phyloP scores from a whole-genome alignment of 1,140 invertebrate species.

The Tachypleus tridentatus region DNA sequence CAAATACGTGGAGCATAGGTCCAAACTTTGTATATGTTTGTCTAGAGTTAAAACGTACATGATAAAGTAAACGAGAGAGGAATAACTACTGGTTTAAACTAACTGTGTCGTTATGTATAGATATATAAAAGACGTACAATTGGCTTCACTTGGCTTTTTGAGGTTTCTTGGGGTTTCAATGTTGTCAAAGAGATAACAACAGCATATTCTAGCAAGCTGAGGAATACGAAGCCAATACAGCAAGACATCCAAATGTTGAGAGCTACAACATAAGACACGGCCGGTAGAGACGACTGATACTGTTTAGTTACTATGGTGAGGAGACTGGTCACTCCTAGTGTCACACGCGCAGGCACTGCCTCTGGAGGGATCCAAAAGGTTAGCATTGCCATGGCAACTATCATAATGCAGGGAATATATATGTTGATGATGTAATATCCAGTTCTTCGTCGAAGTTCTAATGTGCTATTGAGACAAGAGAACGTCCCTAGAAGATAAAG shows the following conservation, averaged over 20 bases:
- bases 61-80: no score
- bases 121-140: no score
- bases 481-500: constrained; percentile 8
- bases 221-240: constrained; percentile 74
- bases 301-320: constrained; percentile 19
- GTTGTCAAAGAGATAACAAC: constrained; percentile 2
- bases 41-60: no score
- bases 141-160: no score
- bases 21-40: no score
- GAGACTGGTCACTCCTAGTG: constrained; percentile 15
- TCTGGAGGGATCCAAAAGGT: constrained; percentile 31
- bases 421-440: constrained; percentile 32
- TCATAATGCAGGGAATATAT: constrained; percentile 30
- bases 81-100: no score
- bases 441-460: constrained; percentile 22
- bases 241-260: constrained; percentile 76
- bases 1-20: no score
- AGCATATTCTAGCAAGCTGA: constrained; percentile 52
- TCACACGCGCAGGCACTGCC: constrained; percentile 29
- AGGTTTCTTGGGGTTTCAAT: no score
- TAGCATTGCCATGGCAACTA: constrained; percentile 32
- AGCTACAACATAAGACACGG: constrained; percentile 41
- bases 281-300: constrained; percentile 15
- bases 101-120: no score
- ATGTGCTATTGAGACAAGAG: constrained; percentile 9